Base-by-base conservation (phyloP, 2,888 invertebrate species). In the Sipha maydis region DNA sequence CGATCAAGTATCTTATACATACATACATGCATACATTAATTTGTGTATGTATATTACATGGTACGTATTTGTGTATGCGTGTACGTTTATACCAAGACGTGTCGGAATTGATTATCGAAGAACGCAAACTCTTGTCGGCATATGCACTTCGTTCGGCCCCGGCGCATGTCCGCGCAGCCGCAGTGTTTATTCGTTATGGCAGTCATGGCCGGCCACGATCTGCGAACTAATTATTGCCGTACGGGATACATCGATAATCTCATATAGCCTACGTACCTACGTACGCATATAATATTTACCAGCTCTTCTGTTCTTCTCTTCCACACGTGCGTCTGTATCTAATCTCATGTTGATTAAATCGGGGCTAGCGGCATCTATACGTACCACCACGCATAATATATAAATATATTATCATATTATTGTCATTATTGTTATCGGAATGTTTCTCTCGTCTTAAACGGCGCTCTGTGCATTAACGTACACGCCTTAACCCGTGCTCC, bases 51-150 rank as follows among this genome's bases (percentile, higher is more conserved):
- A 14, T 11, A 48, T 48, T 48, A 48, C 9, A 48, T 9, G 9
- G 48, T 48, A 19, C 17, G 75, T 38, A 19, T 38, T 34, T 75
- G 75, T 76, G 73, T 73, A 31, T 73, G 31, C 28, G 31, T 71
- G 14, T 71, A 71, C 31, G 3, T 8, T 7, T 28, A 17, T 4
- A 75, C 67, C 54, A 69, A 69, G 48, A 69, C 69, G 69, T 54
- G 77, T 85, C 78, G 19, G 54, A 85, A 85, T 85, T 78, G 85
- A 85, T 85, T 69, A 54, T 85, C 54, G 77, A 21, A 54, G 34
- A 78, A 69, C 69, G 67, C 48, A 34, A 77, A 85, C 31, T 31
- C 48, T 48, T n/a, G 76, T 77, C 76, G 41, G 84, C n/a, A 28
- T 69, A 9, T 28, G 14, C 25, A 28, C 48, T 25, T 28, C 69